Evolutionary conservation across 2,797 vertebrate genomes (phyloP).

Genomic region (Parauchenoglanis punctatus): DNA sequence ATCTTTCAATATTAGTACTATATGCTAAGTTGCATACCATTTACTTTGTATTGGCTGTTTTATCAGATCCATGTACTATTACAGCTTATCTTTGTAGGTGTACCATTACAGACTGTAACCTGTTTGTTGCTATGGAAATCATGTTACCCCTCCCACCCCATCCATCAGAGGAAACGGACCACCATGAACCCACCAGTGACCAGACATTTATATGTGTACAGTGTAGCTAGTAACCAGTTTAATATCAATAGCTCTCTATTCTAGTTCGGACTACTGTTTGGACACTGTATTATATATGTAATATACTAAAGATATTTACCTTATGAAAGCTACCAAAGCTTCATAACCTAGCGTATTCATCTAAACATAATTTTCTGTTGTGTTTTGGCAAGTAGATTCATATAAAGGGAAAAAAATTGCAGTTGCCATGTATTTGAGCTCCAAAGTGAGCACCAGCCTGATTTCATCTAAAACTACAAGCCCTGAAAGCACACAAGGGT

Average conservation of each 20-base stretch:
- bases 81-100: not conserved
- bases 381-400: not conserved
- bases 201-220: not conserved
- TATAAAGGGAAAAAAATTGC: not conserved
- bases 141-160: not conserved
- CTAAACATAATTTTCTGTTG: not conserved
- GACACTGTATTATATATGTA: not conserved
- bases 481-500: not conserved
- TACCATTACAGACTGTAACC: constrained; percentile 12
- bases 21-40: too few relatives aligned
- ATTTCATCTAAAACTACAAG: not conserved
- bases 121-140: not conserved
- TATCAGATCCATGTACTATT: not conserved
- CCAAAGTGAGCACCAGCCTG: not conserved
- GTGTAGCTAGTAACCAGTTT: not conserved
- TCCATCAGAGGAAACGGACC: not conserved
- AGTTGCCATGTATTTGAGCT: not conserved
- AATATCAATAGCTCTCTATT: not conserved
- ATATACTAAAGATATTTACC: not conserved
- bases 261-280: not conserved
- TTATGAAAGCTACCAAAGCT: not conserved
- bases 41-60: not conserved
- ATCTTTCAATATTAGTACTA: not conserved
- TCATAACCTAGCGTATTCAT: not conserved
- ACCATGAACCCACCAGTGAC: not conserved